Base-by-base conservation (phyloP, 1,140 invertebrate species). In the Leptinotarsa undecemlineata region DNA sequence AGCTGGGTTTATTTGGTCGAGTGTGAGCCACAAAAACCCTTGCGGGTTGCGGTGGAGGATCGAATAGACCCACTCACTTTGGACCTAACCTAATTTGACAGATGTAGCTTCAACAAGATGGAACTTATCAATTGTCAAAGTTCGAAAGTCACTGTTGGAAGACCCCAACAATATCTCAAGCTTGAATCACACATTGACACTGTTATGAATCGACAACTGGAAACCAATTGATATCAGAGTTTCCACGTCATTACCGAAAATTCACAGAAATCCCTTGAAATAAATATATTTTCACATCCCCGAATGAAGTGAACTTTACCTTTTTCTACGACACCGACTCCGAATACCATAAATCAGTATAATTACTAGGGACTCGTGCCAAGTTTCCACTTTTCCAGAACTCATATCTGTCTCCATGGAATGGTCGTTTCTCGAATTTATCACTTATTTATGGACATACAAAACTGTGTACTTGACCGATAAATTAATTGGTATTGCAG, bases 361-460 rank as follows among this genome's bases (percentile, higher is more conserved):
- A 66, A 66, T 66, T 66, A 66, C 63, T 66, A 21, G 63, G 15
- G 15, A 66, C 15, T 13, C 51, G 51, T 19, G 51, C 51, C 51
- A 57, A 57, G 63, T 66, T 21, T 33, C 63, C 20, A 23, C 20
- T 33, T 66, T 66, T 66, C 63, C 63, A 23, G 63, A 23, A 66
- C 13, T 66, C 63, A 66, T 23, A 66, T 66, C 63, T 19, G 63
- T 15, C 63, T 66, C 26, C 26, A 66, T 66, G 63, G 63, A 66
- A 66, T 66, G 20, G 63, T 23, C 26, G 20, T 66, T 66, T 33
- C 26, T 17, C 26, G 63, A 66, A 66, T 66, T 66, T 33, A 66
- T 66, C 26, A 66, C 63, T 66, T 66, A 66, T 66, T 66, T 66
- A 66, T 66, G 63, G 63, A 66, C 63, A 66, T 21, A 62, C 63